A percentile compares a stretch with the other conserved stretches of the same genome.
Conservation (phyloP, 1,140 invertebrate species). For the Caenorhabditis inopinata region DNA sequence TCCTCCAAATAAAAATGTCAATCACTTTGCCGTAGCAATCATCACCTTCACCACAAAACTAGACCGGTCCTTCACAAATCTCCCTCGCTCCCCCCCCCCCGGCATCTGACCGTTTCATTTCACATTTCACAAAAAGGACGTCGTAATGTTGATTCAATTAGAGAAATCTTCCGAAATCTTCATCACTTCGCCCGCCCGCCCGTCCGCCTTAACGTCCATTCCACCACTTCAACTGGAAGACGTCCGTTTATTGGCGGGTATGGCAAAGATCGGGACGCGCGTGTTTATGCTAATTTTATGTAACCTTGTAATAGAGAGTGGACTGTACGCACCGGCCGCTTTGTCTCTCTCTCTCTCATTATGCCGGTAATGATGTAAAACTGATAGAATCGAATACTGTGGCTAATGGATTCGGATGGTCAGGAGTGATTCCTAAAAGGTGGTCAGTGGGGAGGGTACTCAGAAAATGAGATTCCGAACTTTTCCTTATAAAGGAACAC, state of each 20-base stretch:
- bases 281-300: constrained; percentile 32
- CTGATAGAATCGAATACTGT: neutral
- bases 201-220: no score
- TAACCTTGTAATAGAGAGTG: constrained; percentile 18
- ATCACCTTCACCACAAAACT: constrained; percentile 7
- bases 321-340: neutral
- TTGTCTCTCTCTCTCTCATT: constrained; percentile 20
- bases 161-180: constrained; percentile 21
- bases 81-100: neutral
- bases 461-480: no score
- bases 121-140: constrained; percentile 28
- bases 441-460: no score
- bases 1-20: constrained; percentile 31
- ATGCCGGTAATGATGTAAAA: constrained; percentile 14
- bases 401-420: neutral
- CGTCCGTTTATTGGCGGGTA: neutral
- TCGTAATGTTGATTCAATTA: constrained; percentile 34
- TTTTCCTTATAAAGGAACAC: no score
- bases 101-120: constrained; percentile 32
- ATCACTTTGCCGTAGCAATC: constrained; percentile 16
- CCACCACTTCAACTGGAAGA: neutral
- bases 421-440: neutral
- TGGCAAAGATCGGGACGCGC: constrained; percentile 14
- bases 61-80: constrained; percentile 17
- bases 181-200: no score